Base-by-base conservation (phyloP, 1,140 invertebrate genomes). In the Sminthurinus signatus region DNA sequence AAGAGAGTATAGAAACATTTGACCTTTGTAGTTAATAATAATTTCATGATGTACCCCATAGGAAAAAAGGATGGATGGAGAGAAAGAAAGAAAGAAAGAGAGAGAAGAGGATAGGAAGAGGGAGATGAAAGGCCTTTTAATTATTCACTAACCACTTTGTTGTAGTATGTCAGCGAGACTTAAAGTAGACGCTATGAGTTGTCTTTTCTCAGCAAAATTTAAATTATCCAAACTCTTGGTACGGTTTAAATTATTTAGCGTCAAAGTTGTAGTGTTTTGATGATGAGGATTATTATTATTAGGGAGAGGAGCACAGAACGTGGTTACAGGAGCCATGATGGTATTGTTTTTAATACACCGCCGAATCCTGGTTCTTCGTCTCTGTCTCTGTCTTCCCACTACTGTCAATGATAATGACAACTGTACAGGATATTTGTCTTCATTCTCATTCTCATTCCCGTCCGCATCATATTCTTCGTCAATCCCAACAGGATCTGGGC, bases 161-260 rank as follows among this genome's bases (percentile, higher is more conserved):
- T 87, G 86, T 55, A 91, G 75, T 75, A 92, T 90, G 76, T 93
- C 89, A 57, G 88, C 89, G 31, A 92, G 78, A 44, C 88, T 91
- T 70, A 92, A 76, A 29, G 88, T 89, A 50, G 88, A 91, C 5
- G 89, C 89, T 61, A 93, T 92, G 67, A 92, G 80, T 78, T 91
- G 87, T 64, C 89, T 80, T 77, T 91, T 91, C 79, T 93, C 89
- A 76, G 92, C 88, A 75, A 92, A 93, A 78, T 92, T 91, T 28
- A 92, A 81, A 50, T 88, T 89, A 78, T 93, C 90, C 78, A 92
- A 81, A 71, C 88, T 90, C 75, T 86, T 89, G 77, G 88, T 89
- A 67, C 88, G 79, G 72, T 87, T 86, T 5, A 86, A 85, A 57
- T 70, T 65, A 36, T 70, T 67, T 2, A 67, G 17, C 1, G 59